Conservation (phyloP, 1,140 invertebrate genomes). For the Drosophila carrolli region DNA sequence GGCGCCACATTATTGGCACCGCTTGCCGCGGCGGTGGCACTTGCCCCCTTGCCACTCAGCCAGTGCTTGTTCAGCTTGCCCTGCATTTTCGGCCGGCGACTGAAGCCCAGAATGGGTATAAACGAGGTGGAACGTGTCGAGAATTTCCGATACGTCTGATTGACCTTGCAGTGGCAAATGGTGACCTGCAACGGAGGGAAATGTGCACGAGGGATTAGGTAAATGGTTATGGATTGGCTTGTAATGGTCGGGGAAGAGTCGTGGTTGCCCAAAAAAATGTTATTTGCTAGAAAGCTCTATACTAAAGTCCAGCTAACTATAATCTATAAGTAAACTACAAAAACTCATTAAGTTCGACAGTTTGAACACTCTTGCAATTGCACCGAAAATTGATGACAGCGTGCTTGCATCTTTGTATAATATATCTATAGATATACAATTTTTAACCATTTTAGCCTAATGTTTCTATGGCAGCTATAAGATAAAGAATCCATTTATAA, state of each 20-base stretch:
- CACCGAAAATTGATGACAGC: too few species aligned
- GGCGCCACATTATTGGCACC: conserved; percentile 12
- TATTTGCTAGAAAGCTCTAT: background rate
- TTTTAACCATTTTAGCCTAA: too few species aligned
- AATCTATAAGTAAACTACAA: background rate
- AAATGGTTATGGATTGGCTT: conserved; percentile 39
- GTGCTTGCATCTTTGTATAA: too few species aligned
- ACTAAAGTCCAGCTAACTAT: background rate
- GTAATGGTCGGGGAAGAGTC: background rate
- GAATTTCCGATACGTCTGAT: conserved; percentile 89
- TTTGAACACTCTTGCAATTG: too few species aligned
- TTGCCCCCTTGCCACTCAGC: conserved; percentile 80
- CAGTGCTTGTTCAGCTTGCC: conserved; percentile 81
- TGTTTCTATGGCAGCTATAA: too few species aligned
- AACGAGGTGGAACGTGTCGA: conserved; percentile 84
- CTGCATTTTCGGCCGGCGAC: conserved; percentile 76
- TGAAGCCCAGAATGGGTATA: conserved; percentile 82
- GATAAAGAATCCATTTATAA: too few species aligned
- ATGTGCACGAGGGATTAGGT: background rate
- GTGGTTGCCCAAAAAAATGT: conserved; percentile 1
- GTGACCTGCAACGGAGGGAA: conserved; percentile 64
- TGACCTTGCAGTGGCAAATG: conserved; percentile 89
- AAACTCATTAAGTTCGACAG: too few species aligned
- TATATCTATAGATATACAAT: too few species aligned
- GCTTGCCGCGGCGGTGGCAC: conserved; percentile 5